Percentiles rank a stretch among this genome's conserved stretches.
phyloP scores from a whole-genome alignment of 2,113 vertebrate genomes.

The Corapipo altera region DNA sequence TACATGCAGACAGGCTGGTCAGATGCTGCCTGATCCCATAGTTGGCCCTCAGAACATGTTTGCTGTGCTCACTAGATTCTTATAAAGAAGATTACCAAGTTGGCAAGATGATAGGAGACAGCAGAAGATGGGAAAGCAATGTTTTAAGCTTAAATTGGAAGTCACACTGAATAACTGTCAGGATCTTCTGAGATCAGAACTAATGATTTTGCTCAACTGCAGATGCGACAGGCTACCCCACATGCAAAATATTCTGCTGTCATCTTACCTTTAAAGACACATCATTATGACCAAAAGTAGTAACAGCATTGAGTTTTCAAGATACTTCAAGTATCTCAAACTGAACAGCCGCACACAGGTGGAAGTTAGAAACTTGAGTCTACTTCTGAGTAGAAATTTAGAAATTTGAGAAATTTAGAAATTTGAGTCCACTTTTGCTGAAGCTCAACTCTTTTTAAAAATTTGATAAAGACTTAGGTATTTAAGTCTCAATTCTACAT shows the following conservation, averaged over 20 bases:
- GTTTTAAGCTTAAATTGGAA: background rate
- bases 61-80: background rate
- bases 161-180: background rate
- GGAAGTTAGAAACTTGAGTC: background rate
- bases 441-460: background rate
- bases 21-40: background rate
- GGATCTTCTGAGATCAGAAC: background rate
- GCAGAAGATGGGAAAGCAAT: background rate
- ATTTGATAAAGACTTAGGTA: background rate
- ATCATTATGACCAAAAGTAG: background rate
- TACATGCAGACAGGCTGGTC: background rate
- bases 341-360: background rate
- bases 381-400: background rate
- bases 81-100: background rate
- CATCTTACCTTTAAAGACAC: background rate
- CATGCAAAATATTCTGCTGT: background rate
- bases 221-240: background rate
- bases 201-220: background rate
- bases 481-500: background rate
- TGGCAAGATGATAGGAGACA: background rate
- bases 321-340: background rate
- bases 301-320: background rate
- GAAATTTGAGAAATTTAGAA: too few species aligned
- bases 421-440: background rate
- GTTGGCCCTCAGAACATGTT: background rate